Base-by-base conservation (phyloP, 2,797 vertebrate genomes). In the Limosa lapponica region DNA sequence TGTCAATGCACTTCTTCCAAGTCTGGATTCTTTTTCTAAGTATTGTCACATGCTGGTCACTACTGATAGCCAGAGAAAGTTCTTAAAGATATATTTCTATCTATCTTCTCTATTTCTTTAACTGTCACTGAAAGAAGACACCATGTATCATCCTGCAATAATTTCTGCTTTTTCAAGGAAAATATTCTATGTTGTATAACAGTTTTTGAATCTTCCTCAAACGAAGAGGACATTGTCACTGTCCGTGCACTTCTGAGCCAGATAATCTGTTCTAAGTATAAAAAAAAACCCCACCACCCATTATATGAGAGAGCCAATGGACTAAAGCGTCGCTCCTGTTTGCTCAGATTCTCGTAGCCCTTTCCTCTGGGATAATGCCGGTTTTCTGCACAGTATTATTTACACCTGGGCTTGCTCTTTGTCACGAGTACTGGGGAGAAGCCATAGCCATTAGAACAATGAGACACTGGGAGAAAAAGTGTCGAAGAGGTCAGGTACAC, bases 401-500 rank as follows among this genome's bases (percentile, higher is more conserved):
- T 55, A 32, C 13, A 66, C 24, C 32, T n/a, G 36, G 11, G 5
- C 32, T 49, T 59, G 36, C 44, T 73, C 43, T 72, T 88, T 58
- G 34, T 59, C n/a, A 62, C 24, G 57, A 13, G 15, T 13, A 57
- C 8, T 16, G 37, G 15, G 48, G 54, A 81, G 30, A 27, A 71
- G 48, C 30, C 0, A 0, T 22, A 54, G 28, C 11, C 30, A 8
- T 44, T 64, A 15, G 6, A 58, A 52, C 19, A n/a, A 14, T 3
- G 16, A 74, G 46, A 61, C 25, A n/a, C 8, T 10, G 17, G 28
- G 28, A 69, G 18, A 73, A 64, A 79, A 85, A 39, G 13, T 28
- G 13, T 27, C 0, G 0, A 41, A 69, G n/a, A 46, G 4, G 3
- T 70, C 39, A 39, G 12, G 9, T 30, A 7, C 16, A 16, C 25